Percentiles rank a stretch among this genome's conserved stretches.
phyloP scores from a whole-genome alignment of 2,113 vertebrate genomes.

The Triplophysa rosa region DNA sequence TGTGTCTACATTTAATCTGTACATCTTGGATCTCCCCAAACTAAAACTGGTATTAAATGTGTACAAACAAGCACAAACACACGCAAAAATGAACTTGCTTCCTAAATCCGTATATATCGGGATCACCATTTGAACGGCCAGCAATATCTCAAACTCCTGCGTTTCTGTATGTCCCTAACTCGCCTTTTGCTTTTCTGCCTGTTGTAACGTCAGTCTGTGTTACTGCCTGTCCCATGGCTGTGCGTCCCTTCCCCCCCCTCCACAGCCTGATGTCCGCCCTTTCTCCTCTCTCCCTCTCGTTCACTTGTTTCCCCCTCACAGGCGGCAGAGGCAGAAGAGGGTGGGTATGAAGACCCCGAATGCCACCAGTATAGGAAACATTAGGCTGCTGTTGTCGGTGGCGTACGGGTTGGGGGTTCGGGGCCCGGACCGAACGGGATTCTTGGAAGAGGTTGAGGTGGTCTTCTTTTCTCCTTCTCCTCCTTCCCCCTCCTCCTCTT shows the following conservation, averaged over 20 bases:
- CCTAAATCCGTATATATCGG: not conserved
- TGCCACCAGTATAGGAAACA: conserved; percentile 97
- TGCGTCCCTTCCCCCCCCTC: conserved; percentile 4
- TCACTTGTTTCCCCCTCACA: conserved; percentile 34
- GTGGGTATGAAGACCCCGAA: conserved; percentile 99
- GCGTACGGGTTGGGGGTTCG: conserved; percentile 97
- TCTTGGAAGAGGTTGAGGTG: conserved; percentile 80
- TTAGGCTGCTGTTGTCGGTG: conserved; percentile 99
- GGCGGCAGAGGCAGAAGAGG: conserved; percentile 95
- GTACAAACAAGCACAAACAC: conserved; percentile 23
- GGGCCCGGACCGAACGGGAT: conserved; percentile 92
- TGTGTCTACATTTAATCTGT: conserved; percentile 15
- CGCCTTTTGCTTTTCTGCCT: not conserved
- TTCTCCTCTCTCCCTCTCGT: conserved; percentile 15
- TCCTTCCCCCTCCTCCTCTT: conserved; percentile 88
- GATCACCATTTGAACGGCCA: not conserved
- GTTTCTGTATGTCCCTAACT: not conserved
- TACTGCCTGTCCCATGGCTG: not conserved
- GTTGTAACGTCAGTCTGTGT: conserved; percentile 30
- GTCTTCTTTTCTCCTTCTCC: conserved; percentile 87
- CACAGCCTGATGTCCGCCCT: conserved; percentile 26
- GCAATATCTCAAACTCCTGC: not conserved
- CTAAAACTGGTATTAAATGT: conserved; percentile 15
- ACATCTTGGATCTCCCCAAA: conserved; percentile 18
- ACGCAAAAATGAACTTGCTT: not conserved